Percentiles rank a stretch among this genome's conserved stretches.
Conservation (phyloP, 2,888 invertebrate genomes). For the Gastrophysa polygoni region DNA sequence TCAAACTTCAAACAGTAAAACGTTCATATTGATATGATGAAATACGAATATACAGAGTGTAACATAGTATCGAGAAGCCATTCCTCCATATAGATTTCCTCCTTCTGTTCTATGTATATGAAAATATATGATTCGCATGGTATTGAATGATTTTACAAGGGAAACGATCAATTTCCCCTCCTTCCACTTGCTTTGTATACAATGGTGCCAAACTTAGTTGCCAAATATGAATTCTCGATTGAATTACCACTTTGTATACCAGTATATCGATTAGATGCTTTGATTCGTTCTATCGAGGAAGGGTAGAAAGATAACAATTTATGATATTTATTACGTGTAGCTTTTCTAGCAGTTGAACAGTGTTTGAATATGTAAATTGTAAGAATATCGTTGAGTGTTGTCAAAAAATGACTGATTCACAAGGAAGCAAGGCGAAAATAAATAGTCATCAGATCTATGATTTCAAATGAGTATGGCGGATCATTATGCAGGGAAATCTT, state of each 20-base stretch:
- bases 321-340: conserved; percentile 16
- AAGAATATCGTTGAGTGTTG: background rate
- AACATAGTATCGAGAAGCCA: background rate
- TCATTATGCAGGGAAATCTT: no score
- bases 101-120: no score
- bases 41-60: background rate
- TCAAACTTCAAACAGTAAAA: background rate
- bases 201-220: background rate
- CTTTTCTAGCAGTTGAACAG: conserved; percentile 13
- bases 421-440: background rate
- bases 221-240: background rate
- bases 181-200: no score
- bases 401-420: background rate
- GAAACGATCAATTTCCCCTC: no score
- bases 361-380: conserved; percentile 14
- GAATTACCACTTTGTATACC: background rate
- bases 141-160: no score
- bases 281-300: background rate
- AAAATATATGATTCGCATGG: no score
- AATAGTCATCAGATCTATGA: background rate
- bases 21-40: background rate
- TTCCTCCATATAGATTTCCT: no score
- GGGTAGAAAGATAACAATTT: conserved; percentile 4
- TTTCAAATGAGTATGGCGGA: background rate
- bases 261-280: background rate